A percentile compares a stretch with the other conserved stretches of the same genome.
These are phyloP conservation scores for Zaprionus lachaisei DNA, from an alignment of 1,140 invertebrate species.

Conservation along the genomic window DNA sequence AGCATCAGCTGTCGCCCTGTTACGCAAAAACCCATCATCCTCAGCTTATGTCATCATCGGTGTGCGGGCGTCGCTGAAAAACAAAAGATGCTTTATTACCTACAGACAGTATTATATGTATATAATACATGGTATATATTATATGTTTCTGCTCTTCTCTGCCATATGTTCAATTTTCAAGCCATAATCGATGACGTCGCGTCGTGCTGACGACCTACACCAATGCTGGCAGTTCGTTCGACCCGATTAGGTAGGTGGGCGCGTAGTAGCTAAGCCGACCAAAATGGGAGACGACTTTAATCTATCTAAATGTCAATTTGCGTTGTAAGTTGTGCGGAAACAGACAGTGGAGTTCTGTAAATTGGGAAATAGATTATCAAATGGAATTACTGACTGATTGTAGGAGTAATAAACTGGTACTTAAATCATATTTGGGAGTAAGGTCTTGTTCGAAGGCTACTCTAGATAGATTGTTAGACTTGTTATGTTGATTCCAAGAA, in stretches of 20 bases:
- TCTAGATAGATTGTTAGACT: no score
- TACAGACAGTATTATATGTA: constrained; percentile 3
- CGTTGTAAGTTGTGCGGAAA: constrained; percentile 1
- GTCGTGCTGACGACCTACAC: constrained; percentile 61
- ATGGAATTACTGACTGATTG: background rate
- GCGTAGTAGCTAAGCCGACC: constrained; percentile 1
- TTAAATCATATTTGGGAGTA: background rate
- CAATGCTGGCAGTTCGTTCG: constrained; percentile 55
- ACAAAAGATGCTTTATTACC: constrained; percentile 57
- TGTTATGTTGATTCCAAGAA: no score
- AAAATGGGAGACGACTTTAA: constrained; percentile 12
- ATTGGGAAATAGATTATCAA: background rate
- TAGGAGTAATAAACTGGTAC: background rate
- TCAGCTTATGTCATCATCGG: constrained; percentile 3
- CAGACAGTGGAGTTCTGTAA: background rate
- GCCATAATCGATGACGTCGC: constrained; percentile 48
- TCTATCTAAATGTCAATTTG: constrained; percentile 19
- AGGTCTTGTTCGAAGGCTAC: background rate
- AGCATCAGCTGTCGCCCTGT: constrained; percentile 29
- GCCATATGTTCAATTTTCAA: constrained; percentile 39
- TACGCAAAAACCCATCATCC: constrained; percentile 16
- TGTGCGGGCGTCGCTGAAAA: background rate
- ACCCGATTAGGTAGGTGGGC: constrained; percentile 34
- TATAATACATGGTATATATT: constrained; percentile 26
- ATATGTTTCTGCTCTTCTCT: background rate